Conservation (phyloP, 2,888 invertebrate genomes). For the Sinohyriopsis cumingii region DNA sequence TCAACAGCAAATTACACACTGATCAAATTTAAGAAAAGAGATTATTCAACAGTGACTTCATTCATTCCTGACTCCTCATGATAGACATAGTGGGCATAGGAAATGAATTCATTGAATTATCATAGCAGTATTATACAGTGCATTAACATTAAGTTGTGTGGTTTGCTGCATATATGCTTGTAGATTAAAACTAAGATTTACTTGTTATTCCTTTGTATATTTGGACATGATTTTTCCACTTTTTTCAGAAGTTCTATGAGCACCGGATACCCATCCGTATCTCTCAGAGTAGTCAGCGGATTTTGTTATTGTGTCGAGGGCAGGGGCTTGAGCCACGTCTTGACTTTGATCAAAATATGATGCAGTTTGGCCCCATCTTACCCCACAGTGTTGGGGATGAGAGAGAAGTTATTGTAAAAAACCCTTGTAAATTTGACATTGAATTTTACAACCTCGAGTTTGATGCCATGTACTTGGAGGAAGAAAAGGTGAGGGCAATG, state of each 20-base stretch:
- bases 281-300: conserved; percentile 70
- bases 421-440: conserved; percentile 79
- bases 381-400: conserved; percentile 79
- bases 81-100: too few species aligned
- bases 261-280: conserved; percentile 68
- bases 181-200: too few species aligned
- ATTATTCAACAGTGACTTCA: too few species aligned
- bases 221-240: background rate
- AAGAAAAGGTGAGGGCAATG: conserved; percentile 64
- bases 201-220: too few species aligned
- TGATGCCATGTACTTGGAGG: conserved; percentile 74
- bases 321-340: conserved; percentile 71
- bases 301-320: conserved; percentile 68
- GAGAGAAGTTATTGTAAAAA: conserved; percentile 77
- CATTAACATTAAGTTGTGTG: too few species aligned
- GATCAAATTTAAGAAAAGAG: too few species aligned
- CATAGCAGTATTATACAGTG: too few species aligned
- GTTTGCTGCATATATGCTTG: too few species aligned
- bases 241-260: conserved; percentile 68
- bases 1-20: too few species aligned
- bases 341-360: conserved; percentile 68
- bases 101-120: too few species aligned
- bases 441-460: conserved; percentile 82
- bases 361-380: conserved; percentile 78
- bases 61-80: too few species aligned